Evolutionary conservation across 2,888 invertebrate species (phyloP).

Genomic region (Plagodis dolabraria): DNA sequence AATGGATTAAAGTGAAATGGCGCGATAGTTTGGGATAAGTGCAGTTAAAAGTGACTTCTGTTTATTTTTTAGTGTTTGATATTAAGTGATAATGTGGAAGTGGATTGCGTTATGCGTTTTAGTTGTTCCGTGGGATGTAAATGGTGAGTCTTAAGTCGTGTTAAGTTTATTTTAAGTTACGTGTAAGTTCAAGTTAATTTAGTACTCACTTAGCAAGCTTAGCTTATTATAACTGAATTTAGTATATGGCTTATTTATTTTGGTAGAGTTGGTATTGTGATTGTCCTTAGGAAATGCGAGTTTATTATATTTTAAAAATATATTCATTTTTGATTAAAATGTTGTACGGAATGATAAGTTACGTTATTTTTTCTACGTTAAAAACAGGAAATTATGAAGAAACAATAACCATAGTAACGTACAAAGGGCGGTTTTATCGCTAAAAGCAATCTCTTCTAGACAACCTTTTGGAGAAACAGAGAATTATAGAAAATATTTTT

Average conservation of each 20-base stretch:
- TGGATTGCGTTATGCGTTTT: conserved; percentile 42
- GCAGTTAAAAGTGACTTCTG: conserved; percentile 28
- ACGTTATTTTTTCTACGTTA: too few species aligned
- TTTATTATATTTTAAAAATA: too few species aligned
- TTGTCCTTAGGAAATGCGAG: too few species aligned
- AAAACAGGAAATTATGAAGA: too few species aligned
- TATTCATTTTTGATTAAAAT: too few species aligned
- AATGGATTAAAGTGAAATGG: conserved; percentile 39
- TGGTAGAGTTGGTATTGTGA: not conserved
- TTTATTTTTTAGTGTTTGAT: conserved; percentile 28
- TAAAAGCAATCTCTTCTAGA: too few species aligned
- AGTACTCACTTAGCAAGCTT: too few species aligned
- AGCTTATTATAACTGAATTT: not conserved
- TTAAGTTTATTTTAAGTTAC: conserved; percentile 33
- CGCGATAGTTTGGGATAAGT: conserved; percentile 31
- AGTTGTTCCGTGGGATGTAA: conserved; percentile 45
- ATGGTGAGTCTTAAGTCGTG: conserved; percentile 43
- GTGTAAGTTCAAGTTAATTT: not conserved
- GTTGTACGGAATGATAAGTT: too few species aligned
- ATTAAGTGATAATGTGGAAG: conserved; percentile 49
- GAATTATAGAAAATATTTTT: too few species aligned
- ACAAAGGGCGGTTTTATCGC: too few species aligned
- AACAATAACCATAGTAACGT: too few species aligned
- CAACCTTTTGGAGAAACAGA: too few species aligned
- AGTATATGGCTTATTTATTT: not conserved